A percentile compares a stretch with the other conserved stretches of the same genome.
Conservation (phyloP, 2,888 invertebrate genomes). For the Amorpha juglandis region DNA sequence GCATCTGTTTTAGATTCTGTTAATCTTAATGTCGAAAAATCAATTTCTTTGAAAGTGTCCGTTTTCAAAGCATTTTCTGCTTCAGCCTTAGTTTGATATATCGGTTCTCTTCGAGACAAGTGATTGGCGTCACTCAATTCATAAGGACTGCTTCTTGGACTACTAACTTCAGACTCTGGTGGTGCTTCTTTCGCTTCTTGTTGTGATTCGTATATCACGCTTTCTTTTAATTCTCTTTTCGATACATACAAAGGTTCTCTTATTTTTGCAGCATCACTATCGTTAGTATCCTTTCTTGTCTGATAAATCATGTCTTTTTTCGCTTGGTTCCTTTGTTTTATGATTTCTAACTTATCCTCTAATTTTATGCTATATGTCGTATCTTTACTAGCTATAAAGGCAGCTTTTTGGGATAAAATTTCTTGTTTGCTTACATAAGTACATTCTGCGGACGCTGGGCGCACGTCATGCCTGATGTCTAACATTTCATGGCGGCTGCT, state of each 20-base stretch:
- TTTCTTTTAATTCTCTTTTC: constrained; percentile 79
- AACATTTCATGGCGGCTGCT: constrained; percentile 59
- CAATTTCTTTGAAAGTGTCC: constrained; percentile 77
- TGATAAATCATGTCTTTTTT: constrained; percentile 82
- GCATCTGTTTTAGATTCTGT: constrained; percentile 79
- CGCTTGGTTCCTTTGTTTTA: constrained; percentile 81
- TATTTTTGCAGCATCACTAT: constrained; percentile 72
- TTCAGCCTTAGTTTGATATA: constrained; percentile 77
- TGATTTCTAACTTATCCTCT: constrained; percentile 80
- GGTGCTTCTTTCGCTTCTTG: constrained; percentile 72
- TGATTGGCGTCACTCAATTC: constrained; percentile 80
- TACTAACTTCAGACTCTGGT: constrained; percentile 54
- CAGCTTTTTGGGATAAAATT: constrained; percentile 80
- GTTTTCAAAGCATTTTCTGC: constrained; percentile 54
- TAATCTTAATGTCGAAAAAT: constrained; percentile 77
- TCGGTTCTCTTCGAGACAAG: constrained; percentile 75
- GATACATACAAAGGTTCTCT: constrained; percentile 81
- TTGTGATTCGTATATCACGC: constrained; percentile 80
- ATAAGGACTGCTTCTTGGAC: constrained; percentile 76
- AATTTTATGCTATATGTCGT: constrained; percentile 66
- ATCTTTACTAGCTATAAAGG: constrained; percentile 75
- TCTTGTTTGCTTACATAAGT: constrained; percentile 81
- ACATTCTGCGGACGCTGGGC: constrained; percentile 78
- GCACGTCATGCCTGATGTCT: constrained; percentile 61
- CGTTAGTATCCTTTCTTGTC: constrained; percentile 77